phyloP scores from a whole-genome alignment of 1,140 invertebrate genomes.

The Ips typographus region DNA sequence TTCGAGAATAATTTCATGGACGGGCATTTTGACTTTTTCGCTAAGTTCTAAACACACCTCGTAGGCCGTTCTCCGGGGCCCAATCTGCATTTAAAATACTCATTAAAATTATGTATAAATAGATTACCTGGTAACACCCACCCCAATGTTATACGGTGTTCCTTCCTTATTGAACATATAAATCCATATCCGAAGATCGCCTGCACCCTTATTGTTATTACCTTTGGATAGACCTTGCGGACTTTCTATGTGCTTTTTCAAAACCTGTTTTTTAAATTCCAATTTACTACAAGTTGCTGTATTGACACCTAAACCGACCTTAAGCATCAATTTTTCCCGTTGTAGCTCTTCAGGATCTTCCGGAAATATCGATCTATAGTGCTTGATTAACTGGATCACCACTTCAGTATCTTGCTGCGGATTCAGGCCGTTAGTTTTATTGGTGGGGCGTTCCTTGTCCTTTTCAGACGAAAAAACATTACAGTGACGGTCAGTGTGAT shows the following conservation, averaged over 20 bases:
- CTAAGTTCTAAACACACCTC: conserved; percentile 71
- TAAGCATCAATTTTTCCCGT: conserved; percentile 70
- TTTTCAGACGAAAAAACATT: conserved; percentile 8
- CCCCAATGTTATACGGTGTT: conserved; percentile 63
- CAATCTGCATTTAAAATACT: conserved; percentile 58
- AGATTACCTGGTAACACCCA: conserved; percentile 50
- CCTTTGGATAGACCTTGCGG: conserved; percentile 50
- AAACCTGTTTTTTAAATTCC: conserved; percentile 44
- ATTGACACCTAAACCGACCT: conserved; percentile 44
- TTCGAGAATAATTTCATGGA: conserved; percentile 69
- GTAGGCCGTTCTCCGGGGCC: conserved; percentile 73
- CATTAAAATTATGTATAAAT: neutral
- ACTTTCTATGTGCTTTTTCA: conserved; percentile 61
- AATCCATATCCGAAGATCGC: conserved; percentile 81
- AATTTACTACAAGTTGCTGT: neutral
- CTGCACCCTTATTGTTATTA: conserved; percentile 64
- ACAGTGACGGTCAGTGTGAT: too few species aligned
- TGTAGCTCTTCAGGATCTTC: conserved; percentile 60
- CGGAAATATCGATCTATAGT: conserved; percentile 63
- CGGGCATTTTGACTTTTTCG: conserved; percentile 61
- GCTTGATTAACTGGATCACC: conserved; percentile 44
- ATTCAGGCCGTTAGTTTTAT: conserved; percentile 27
- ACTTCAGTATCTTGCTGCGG: conserved; percentile 41
- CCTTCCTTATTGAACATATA: conserved; percentile 61
- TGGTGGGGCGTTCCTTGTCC: conserved; percentile 37